Percentiles rank a stretch among this genome's conserved stretches.
Conservation (phyloP, 2,797 vertebrate species). For the Cygnus olor region DNA sequence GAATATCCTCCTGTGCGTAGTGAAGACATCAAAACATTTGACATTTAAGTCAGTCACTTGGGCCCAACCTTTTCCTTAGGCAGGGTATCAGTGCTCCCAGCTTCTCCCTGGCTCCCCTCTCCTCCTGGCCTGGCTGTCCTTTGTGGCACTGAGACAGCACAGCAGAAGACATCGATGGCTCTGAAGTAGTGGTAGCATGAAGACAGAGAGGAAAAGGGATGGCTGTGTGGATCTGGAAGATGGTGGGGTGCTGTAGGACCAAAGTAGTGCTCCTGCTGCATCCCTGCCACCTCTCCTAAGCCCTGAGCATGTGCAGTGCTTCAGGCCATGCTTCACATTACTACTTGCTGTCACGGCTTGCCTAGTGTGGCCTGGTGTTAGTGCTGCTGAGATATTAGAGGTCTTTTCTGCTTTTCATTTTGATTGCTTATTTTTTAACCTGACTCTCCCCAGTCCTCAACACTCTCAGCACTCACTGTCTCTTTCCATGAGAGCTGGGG, state of each 20-base stretch:
- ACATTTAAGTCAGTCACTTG: rapidly evolving
- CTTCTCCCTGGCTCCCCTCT: neutral
- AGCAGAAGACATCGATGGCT: rapidly evolving
- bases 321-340: neutral
- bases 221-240: neutral
- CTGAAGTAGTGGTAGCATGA: rapidly evolving
- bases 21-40: rapidly evolving
- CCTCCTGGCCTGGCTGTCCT: rapidly evolving
- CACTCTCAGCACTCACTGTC: neutral
- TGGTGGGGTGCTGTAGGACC: neutral
- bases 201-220: rapidly evolving
- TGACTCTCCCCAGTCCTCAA: neutral
- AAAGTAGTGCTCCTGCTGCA: neutral
- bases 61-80: neutral
- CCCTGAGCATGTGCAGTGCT: neutral
- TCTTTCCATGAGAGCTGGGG: neutral
- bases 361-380: rapidly evolving
- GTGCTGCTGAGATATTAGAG: neutral
- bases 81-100: neutral
- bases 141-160: rapidly evolving
- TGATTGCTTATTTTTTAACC: neutral
- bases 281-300: neutral
- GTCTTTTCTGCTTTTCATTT: neutral
- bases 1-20: rapidly evolving
- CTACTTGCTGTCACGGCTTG: rapidly evolving